These are phyloP conservation scores for Lepidonotus clava DNA, from an alignment of 2,888 invertebrate genomes.

Conservation along the genomic window DNA sequence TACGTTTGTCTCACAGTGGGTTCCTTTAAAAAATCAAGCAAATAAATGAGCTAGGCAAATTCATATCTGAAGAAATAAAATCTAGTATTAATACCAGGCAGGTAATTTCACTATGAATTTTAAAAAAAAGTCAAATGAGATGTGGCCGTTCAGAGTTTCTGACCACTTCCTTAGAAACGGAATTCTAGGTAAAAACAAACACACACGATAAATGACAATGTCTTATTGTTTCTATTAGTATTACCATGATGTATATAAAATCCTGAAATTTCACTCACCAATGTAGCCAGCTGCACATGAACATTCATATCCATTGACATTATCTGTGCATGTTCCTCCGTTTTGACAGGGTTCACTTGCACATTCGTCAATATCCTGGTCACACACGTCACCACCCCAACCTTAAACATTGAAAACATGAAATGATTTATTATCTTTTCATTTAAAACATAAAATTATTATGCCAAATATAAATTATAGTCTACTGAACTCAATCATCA, in stretches of 20 bases:
- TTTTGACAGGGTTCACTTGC: constrained; percentile 27
- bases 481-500: background rate
- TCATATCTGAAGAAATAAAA: too few species aligned
- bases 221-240: too few species aligned
- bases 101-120: too few species aligned
- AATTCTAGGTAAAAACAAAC: too few species aligned
- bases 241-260: too few species aligned
- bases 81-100: too few species aligned
- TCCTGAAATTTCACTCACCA: background rate
- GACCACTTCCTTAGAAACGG: too few species aligned
- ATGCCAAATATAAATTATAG: background rate
- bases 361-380: constrained; percentile 8
- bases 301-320: constrained; percentile 8
- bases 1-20: background rate
- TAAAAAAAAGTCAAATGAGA: too few species aligned
- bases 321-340: background rate
- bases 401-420: background rate
- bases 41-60: too few species aligned
- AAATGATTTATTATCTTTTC: background rate
- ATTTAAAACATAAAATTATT: background rate
- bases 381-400: constrained; percentile 1
- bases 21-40: too few species aligned
- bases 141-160: too few species aligned
- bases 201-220: too few species aligned
- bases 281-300: constrained; percentile 19